Percentiles rank a stretch among this genome's conserved stretches.
Evolutionary conservation across 2,797 vertebrate genomes (phyloP).

Genomic region (Mastacembelus armatus): DNA sequence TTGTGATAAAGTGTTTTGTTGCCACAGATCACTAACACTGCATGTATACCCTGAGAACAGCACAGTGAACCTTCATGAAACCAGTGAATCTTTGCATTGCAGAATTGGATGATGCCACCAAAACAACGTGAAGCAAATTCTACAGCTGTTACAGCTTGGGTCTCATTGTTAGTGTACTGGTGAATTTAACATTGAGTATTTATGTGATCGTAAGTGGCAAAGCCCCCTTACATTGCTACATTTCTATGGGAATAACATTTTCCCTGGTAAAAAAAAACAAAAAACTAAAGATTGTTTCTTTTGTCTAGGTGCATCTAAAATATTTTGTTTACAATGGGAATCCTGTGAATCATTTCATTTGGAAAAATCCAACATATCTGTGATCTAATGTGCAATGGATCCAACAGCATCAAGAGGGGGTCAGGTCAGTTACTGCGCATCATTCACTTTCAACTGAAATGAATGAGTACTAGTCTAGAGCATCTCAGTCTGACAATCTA

Average conservation of each 20-base stretch:
- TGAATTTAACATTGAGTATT: no score
- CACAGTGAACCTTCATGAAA: no score
- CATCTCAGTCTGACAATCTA: not conserved
- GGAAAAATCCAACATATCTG: not conserved
- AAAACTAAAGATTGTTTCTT: not conserved
- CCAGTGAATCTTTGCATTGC: no score
- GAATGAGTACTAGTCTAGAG: not conserved
- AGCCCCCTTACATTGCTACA: no score
- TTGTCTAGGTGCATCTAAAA: not conserved
- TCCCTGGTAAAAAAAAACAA: not conserved
- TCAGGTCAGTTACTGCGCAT: not conserved
- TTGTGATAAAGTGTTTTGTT: slow-evolving; percentile 4
- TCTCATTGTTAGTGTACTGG: not conserved
- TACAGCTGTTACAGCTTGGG: not conserved
- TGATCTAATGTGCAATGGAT: not conserved
- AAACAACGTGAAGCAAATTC: no score
- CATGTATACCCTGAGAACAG: slow-evolving; percentile 16
- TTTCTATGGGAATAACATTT: not conserved
- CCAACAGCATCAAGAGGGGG: not conserved
- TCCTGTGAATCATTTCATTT: not conserved
- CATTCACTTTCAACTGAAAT: not conserved
- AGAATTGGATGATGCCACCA: no score
- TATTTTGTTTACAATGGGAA: not conserved
- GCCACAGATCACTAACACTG: not conserved
- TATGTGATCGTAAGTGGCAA: not conserved